Evolutionary conservation across 2,888 invertebrate genomes (phyloP).

Genomic region (Cataglyphis rosenhaueri): DNA sequence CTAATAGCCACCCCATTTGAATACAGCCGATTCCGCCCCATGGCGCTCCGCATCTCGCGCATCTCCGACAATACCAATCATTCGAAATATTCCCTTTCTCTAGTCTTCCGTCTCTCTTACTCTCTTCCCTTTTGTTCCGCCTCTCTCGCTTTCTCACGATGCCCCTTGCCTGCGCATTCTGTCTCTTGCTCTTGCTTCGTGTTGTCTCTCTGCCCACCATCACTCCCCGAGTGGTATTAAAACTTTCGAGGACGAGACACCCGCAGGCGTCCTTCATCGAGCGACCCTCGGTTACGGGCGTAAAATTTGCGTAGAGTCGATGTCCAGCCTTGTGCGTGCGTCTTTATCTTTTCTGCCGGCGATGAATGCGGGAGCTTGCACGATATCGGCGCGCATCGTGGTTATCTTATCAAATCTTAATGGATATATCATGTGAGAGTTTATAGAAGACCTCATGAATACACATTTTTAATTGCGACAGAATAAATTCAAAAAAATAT

Average conservation of each 20-base stretch:
- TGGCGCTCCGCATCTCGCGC: slow-evolving; percentile 73
- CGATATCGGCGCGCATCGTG: slow-evolving; percentile 19
- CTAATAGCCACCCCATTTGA: slow-evolving; percentile 85
- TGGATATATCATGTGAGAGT: slow-evolving; percentile 24
- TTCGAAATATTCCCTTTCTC: slow-evolving; percentile 81
- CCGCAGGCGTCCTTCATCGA: slow-evolving; percentile 74
- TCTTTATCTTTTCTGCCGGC: slow-evolving; percentile 46
- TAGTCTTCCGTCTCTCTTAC: slow-evolving; percentile 36
- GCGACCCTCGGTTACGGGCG: slow-evolving; percentile 67
- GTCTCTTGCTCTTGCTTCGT: slow-evolving; percentile 56
- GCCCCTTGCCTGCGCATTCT: slow-evolving; percentile 53
- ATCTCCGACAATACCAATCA: slow-evolving; percentile 84
- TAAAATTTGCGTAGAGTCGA: slow-evolving; percentile 73
- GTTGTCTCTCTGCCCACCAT: slow-evolving; percentile 71
- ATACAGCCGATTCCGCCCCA: slow-evolving; percentile 81
- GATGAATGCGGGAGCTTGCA: slow-evolving; percentile 5
- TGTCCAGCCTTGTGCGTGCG: slow-evolving; percentile 64
- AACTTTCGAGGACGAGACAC: slow-evolving; percentile 81
- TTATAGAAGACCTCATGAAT: slow-evolving; percentile 2
- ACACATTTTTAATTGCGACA: not conserved
- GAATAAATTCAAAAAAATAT: not conserved
- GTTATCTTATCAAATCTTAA: slow-evolving; percentile 46
- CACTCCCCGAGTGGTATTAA: slow-evolving; percentile 83
- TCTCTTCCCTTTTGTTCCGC: slow-evolving; percentile 44
- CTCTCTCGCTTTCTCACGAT: slow-evolving; percentile 58